Percentiles rank a stretch among this genome's conserved stretches.
Conservation (phyloP, 2,113 vertebrate genomes). For the Sigmodon hispidus region DNA sequence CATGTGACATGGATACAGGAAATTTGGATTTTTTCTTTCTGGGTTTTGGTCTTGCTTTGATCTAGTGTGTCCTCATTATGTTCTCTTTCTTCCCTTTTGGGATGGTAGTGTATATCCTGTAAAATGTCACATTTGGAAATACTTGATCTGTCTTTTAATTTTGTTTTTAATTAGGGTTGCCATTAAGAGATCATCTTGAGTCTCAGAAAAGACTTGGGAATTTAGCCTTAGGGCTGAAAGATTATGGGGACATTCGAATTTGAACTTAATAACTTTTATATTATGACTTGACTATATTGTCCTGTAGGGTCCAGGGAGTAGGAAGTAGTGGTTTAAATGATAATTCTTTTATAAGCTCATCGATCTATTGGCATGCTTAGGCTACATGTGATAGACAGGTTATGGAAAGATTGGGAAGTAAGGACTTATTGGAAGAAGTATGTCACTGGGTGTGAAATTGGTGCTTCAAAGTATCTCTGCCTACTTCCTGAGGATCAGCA, state of each 20-base stretch:
- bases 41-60: neutral
- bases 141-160: neutral
- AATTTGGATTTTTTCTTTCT: too few species aligned
- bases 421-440: too few species aligned
- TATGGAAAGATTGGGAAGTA: neutral
- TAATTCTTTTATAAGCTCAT: neutral
- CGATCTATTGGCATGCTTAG: neutral
- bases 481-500: neutral
- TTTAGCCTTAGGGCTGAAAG: neutral
- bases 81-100: neutral
- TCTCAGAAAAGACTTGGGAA: neutral
- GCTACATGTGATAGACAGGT: neutral
- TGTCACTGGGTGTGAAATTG: neutral
- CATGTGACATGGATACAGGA: rapidly evolving
- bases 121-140: too few species aligned
- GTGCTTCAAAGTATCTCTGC: neutral
- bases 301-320: neutral
- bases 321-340: neutral
- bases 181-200: neutral
- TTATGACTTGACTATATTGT: neutral
- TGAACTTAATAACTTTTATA: neutral
- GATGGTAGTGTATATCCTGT: neutral
- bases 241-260: neutral
- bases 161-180: neutral
- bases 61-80: neutral